These are phyloP conservation scores for Hypolimnas misippus DNA, from an alignment of 2,888 invertebrate genomes.

Conservation along the genomic window DNA sequence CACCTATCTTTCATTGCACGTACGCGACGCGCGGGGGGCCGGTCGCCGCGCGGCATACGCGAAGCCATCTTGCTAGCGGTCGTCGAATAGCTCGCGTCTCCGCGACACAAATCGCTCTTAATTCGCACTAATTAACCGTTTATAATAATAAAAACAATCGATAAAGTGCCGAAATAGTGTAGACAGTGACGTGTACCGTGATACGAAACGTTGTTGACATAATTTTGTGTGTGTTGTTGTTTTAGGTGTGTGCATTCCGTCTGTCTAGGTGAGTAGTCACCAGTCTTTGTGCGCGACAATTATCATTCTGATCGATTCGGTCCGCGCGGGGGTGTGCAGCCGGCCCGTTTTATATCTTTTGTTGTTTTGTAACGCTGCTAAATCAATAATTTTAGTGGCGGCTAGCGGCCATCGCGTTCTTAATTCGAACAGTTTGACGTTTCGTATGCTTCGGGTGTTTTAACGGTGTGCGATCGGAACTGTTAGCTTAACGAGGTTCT, in stretches of 20 bases:
- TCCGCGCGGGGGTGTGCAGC: constrained; percentile 77
- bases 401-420: constrained; percentile 55
- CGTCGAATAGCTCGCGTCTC: constrained; percentile 81
- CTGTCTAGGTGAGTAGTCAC: constrained; percentile 79
- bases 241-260: constrained; percentile 75
- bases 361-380: constrained; percentile 79
- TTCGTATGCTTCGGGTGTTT: constrained; percentile 45
- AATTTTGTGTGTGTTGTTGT: constrained; percentile 70
- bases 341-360: constrained; percentile 81
- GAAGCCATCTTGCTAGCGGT: constrained; percentile 82
- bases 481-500: constrained; percentile 40
- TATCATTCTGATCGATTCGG: constrained; percentile 82
- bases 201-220: constrained; percentile 62
- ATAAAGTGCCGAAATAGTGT: constrained; percentile 51
- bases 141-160: constrained; percentile 58
- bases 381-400: constrained; percentile 83
- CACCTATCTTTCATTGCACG: constrained; percentile 85
- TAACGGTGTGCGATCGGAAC: constrained; percentile 39
- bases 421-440: constrained; percentile 51
- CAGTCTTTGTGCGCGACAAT: constrained; percentile 83
- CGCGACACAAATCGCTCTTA: constrained; percentile 71
- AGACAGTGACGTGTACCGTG: constrained; percentile 56
- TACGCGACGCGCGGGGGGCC: constrained; percentile 76
- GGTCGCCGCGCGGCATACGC: constrained; percentile 65
- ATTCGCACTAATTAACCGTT: constrained; percentile 79